Conservation (phyloP, 2,113 vertebrate genomes). For the Corythornis vintsioides region DNA sequence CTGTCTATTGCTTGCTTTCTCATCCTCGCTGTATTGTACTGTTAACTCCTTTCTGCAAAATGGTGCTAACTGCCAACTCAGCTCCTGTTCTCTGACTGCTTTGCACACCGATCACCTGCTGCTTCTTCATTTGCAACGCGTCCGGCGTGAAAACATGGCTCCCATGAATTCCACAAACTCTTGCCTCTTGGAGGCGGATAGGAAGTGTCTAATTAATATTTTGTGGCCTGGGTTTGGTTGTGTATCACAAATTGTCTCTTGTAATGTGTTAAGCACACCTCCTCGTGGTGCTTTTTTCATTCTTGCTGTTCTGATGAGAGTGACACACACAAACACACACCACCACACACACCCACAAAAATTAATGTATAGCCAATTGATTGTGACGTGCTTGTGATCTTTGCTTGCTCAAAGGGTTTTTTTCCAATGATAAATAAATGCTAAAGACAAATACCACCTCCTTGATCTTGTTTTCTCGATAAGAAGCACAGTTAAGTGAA, state of each 20-base stretch:
- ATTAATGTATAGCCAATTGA: constrained; percentile 86
- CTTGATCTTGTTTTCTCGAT: constrained; percentile 78
- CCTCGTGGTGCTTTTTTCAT: constrained; percentile 82
- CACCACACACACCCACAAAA: background rate
- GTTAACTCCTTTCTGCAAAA: constrained; percentile 39
- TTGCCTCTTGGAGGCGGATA: constrained; percentile 67
- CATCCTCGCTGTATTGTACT: constrained; percentile 35
- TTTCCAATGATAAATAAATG: constrained; percentile 91
- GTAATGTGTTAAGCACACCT: constrained; percentile 75
- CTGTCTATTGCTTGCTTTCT: constrained; percentile 21
- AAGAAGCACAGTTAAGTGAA: constrained; percentile 64
- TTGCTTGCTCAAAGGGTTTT: constrained; percentile 88
- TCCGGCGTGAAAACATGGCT: background rate
- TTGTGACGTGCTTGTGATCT: constrained; percentile 95
- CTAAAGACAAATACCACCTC: constrained; percentile 81
- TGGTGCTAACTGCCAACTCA: constrained; percentile 41
- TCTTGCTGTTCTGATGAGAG: constrained; percentile 80
- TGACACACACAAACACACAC: constrained; percentile 12
- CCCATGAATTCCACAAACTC: constrained; percentile 4
- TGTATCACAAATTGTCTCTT: constrained; percentile 76
- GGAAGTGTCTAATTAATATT: constrained; percentile 81
- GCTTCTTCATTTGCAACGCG: constrained; percentile 25
- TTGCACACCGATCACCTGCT: constrained; percentile 18
- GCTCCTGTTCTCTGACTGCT: constrained; percentile 43
- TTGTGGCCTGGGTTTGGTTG: constrained; percentile 88